phyloP scores from a whole-genome alignment of 2,113 vertebrate genomes.

The Ameiurus melas region DNA sequence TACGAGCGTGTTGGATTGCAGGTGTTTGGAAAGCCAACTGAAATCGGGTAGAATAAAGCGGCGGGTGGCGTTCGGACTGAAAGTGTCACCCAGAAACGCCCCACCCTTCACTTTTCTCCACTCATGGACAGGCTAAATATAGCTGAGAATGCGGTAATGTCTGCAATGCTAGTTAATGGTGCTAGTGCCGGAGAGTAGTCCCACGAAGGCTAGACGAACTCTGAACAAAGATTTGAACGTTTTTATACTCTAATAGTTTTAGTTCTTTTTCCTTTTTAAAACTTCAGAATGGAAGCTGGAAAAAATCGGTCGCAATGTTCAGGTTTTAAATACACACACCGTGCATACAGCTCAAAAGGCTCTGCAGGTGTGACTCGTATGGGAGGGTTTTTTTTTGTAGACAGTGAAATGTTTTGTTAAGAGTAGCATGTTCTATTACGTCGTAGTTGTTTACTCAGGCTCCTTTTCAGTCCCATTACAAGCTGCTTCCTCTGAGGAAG shows the following conservation, averaged over 20 bases:
- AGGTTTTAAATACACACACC: not conserved
- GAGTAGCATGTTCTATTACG: not conserved
- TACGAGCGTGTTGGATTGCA: constrained; percentile 26
- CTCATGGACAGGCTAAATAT: constrained; percentile 58
- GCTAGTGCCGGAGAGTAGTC: not conserved
- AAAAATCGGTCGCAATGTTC: not conserved
- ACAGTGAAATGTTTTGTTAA: not conserved
- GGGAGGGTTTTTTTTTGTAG: not conserved
- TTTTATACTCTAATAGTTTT: no score
- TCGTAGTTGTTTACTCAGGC: constrained; percentile 33
- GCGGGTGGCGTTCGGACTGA: not conserved
- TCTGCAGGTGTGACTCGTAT: not conserved
- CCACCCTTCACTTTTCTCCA: constrained; percentile 33
- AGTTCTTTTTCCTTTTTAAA: not conserved
- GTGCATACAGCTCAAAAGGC: not conserved
- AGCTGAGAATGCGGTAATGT: constrained; percentile 60
- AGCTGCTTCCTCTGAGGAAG: constrained; percentile 18
- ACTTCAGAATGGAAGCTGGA: not conserved
- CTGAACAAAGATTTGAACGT: not conserved
- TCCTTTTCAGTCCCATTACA: constrained; percentile 36
- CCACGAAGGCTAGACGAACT: not conserved
- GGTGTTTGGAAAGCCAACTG: constrained; percentile 1
- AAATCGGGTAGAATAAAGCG: constrained; percentile 6
- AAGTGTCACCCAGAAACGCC: constrained; percentile 32
- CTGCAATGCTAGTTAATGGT: constrained; percentile 36